A percentile compares a stretch with the other conserved stretches of the same genome.
Evolutionary conservation across 1,140 invertebrate species (phyloP).

Genomic region (Eriosoma lanigerum): DNA sequence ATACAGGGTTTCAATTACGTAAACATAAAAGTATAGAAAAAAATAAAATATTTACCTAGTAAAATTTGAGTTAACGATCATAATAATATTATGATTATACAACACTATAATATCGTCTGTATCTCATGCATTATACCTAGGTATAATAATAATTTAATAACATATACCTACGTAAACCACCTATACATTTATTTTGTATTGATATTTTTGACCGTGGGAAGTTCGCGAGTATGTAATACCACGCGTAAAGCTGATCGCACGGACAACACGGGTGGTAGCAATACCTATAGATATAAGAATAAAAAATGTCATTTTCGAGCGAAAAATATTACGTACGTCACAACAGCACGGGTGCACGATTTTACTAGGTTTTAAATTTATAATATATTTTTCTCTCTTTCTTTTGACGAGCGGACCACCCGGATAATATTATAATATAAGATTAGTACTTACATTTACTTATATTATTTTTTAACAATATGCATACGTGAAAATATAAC

Average conservation of each 20-base stretch:
- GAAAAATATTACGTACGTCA: background rate
- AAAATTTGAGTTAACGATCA: too few relatives aligned
- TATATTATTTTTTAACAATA: too few relatives aligned
- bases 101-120: too few relatives aligned
- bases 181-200: background rate
- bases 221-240: background rate
- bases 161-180: too few relatives aligned
- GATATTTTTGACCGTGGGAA: constrained; percentile 22
- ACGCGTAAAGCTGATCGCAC: constrained; percentile 1
- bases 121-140: background rate
- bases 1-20: too few relatives aligned
- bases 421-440: background rate
- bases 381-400: background rate
- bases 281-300: background rate
- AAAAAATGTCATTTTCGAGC: background rate
- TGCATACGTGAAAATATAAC: background rate
- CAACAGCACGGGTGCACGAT: background rate
- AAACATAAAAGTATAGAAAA: too few relatives aligned
- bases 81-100: too few relatives aligned
- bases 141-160: background rate
- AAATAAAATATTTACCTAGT: too few relatives aligned
- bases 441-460: too few relatives aligned
- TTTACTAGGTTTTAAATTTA: background rate
- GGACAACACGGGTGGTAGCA: background rate
- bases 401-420: background rate